A percentile compares a stretch with the other conserved stretches of the same genome.
Conservation (phyloP, 2,888 invertebrate species). For the Drosophila picticornis region DNA sequence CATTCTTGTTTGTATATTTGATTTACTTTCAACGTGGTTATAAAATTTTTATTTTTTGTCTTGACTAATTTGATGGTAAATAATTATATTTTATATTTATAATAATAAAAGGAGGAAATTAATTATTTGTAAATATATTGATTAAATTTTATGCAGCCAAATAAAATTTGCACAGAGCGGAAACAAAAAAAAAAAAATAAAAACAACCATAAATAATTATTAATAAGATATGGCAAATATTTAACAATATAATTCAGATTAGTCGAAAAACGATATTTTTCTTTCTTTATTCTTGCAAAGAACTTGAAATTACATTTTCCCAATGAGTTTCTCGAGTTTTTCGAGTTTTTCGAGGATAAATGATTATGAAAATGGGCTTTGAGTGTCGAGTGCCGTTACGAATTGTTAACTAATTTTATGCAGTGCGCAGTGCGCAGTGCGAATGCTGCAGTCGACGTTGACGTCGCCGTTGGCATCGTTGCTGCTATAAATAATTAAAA, state of each 20-base stretch:
- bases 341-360: not conserved
- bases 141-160: slow-evolving; percentile 4
- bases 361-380: slow-evolving; percentile 10
- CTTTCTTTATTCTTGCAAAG: not conserved
- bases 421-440: slow-evolving; percentile 26
- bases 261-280: not conserved
- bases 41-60: not conserved
- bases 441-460: slow-evolving; percentile 6
- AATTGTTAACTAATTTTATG: slow-evolving; percentile 29
- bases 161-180: not conserved
- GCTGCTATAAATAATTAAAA: slow-evolving; percentile 47
- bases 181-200: not conserved
- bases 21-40: not conserved
- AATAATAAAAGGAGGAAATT: not conserved
- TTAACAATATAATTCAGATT: not conserved
- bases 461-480: slow-evolving; percentile 4
- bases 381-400: slow-evolving; percentile 4
- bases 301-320: not conserved
- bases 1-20: not conserved
- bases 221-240: not conserved
- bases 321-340: not conserved
- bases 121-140: not conserved
- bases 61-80: too few relatives aligned
- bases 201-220: not conserved
- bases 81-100: too few relatives aligned